A percentile compares a stretch with the other conserved stretches of the same genome.
Conservation (phyloP, 2,888 invertebrate genomes). For the Diogma glabrata region DNA sequence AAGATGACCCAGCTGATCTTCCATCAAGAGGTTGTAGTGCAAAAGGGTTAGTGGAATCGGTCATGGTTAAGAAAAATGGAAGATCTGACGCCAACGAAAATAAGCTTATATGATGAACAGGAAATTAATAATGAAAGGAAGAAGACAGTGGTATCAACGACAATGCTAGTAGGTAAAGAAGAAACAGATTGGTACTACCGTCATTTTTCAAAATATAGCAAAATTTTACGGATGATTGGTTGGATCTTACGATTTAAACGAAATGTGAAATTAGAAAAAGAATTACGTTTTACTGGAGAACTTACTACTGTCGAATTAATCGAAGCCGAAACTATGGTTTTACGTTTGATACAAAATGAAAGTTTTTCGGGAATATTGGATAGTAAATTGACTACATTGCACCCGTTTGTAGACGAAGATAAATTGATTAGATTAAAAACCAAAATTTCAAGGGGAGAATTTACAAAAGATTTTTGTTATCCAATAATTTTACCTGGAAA, state of each 20-base stretch:
- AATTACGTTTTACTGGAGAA: no score
- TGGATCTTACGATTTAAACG: no score
- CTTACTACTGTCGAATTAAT: not conserved
- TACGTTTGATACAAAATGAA: not conserved
- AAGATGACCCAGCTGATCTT: slow-evolving; percentile 27
- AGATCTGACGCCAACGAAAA: no score
- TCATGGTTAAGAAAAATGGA: no score
- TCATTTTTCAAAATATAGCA: no score
- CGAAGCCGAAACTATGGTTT: not conserved
- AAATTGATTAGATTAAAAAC: slow-evolving; percentile 19
- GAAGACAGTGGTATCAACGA: no score
- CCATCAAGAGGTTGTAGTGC: slow-evolving; percentile 25
- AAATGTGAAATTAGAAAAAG: no score
- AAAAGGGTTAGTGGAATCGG: slow-evolving; percentile 21
- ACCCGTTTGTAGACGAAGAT: slow-evolving; percentile 15
- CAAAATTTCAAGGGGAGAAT: slow-evolving; percentile 16
- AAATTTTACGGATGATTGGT: no score
- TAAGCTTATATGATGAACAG: no score
- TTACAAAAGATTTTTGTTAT: slow-evolving; percentile 19
- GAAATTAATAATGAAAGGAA: no score
- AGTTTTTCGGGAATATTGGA: slow-evolving; percentile 14
- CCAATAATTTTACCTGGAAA: slow-evolving; percentile 22
- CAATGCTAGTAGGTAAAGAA: no score
- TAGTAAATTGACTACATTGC: slow-evolving; percentile 10
- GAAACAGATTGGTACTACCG: no score